Base-by-base conservation (phyloP, 2,888 invertebrate genomes). In the Acleris emargana region DNA sequence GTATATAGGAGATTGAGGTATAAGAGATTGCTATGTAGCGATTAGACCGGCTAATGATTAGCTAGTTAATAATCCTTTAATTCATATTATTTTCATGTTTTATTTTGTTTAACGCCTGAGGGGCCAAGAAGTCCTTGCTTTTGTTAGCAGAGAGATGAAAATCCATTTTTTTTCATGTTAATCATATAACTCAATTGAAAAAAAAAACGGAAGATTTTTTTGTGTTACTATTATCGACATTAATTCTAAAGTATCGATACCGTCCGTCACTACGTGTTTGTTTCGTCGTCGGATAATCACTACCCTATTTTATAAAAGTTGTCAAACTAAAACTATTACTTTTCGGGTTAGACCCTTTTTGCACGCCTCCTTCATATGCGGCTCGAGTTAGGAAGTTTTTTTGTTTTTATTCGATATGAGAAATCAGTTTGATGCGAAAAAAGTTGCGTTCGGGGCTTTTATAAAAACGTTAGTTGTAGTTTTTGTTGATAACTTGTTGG, bases 311-410 rank as follows among this genome's bases (percentile, higher is more conserved):
- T n/a, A 42, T 52, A 54, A 58, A 68, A 69, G 62, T 67, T 68
- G 47, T 58, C 52, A 49, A 61, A 67, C 70, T 68, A 52, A 68
- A 67, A 68, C 68, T 67, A 67, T 69, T 68, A 68, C 58, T 64
- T 68, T 69, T 68, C 28, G 64, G 64, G 64, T 55, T 67, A 43
- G 58, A 59, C 64, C 67, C 55, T 69, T 69, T 69, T 49, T 55
- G 32, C 61, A 54, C 20, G 43, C 61, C 43, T 25, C 47, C 55
- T 61, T 49, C 49, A 61, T 50, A 64, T 55, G 59, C 64, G 64
- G 13, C 52, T 17, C 16, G 50, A 58, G 58, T 42, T 28, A 32
- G 38, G n/a, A 57, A 22, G n/a, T 61, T 66, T 61, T 55, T 61
- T 55, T 57, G 50, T 66, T 66, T 66, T 66, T 61, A 66, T 61